Evolutionary conservation across 2,797 vertebrate genomes (phyloP).

Genomic region (Lepilemur septentrionalis): DNA sequence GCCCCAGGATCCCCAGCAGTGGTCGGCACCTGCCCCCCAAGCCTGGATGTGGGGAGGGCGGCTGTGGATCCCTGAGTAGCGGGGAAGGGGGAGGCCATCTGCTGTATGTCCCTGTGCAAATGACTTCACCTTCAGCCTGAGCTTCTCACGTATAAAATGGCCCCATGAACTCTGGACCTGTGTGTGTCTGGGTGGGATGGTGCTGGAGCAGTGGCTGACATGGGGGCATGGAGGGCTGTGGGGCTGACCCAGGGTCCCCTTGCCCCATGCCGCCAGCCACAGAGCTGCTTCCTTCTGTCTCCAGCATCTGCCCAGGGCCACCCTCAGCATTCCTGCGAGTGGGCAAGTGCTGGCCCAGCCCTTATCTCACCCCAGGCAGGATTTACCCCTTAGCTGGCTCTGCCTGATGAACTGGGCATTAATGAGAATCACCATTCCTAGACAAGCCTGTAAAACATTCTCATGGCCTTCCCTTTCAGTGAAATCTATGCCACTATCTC

Average conservation of each 20-base stretch:
- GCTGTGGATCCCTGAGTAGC: not conserved
- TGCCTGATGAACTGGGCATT: not conserved
- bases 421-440: not conserved
- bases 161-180: no score
- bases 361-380: not conserved
- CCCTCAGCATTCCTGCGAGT: rapidly evolving
- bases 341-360: not conserved
- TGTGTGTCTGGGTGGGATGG: not conserved
- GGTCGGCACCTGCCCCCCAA: not conserved
- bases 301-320: rapidly evolving
- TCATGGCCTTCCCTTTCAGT: not conserved
- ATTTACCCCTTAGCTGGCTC: not conserved
- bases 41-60: rapidly evolving
- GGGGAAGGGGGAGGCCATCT: rapidly evolving
- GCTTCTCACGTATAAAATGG: not conserved
- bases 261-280: no score
- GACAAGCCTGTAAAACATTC: rapidly evolving
- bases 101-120: not conserved
- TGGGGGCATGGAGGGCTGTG: no score
- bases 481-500: not conserved
- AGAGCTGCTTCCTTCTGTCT: not conserved
- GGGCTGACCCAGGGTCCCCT: no score
- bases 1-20: not conserved
- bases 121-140: not conserved
- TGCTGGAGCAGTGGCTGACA: not conserved